These are phyloP conservation scores for Entelurus aequoreus DNA, from an alignment of 2,113 vertebrate species.

Conservation along the genomic window DNA sequence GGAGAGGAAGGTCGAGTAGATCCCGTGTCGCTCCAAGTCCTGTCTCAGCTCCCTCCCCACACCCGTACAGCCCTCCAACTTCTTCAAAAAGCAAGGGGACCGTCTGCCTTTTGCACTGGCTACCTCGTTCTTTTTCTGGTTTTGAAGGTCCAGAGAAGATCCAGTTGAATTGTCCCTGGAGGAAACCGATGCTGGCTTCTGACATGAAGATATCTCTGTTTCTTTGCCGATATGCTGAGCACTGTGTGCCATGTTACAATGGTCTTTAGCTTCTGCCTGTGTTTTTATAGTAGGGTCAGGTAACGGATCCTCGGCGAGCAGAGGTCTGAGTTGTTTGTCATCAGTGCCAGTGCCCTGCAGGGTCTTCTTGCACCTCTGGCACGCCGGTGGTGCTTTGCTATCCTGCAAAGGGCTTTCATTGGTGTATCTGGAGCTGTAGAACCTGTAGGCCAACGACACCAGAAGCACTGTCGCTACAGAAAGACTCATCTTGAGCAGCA, in stretches of 20 bases:
- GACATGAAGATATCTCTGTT: conserved; percentile 15
- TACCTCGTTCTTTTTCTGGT: conserved; percentile 10
- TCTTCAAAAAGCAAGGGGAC: conserved; percentile 68
- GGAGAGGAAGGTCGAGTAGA: conserved; percentile 79
- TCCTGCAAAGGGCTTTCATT: conserved; percentile 1
- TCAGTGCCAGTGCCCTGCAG: conserved; percentile 21
- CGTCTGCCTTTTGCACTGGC: conserved; percentile 46
- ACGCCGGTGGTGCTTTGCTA: conserved; percentile 20
- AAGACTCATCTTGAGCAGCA: conserved; percentile 77
- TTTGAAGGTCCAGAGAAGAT: conserved; percentile 20
- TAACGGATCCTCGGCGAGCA: conserved; percentile 7
- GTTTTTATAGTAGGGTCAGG: conserved; percentile 18
- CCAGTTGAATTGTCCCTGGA: conserved; percentile 35
- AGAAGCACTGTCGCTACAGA: conserved; percentile 77
- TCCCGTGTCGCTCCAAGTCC: conserved; percentile 37
- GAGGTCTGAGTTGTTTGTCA: not conserved
- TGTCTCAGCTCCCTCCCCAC: conserved; percentile 70
- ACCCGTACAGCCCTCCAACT: conserved; percentile 63
- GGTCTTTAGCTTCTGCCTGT: conserved; percentile 9
- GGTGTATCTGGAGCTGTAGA: conserved; percentile 72
- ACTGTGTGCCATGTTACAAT: not conserved
- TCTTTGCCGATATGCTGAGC: conserved; percentile 19
- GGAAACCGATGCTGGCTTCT: conserved; percentile 21
- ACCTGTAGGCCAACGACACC: conserved; percentile 75
- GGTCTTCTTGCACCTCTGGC: conserved; percentile 39